phyloP scores from a whole-genome alignment of 2,797 vertebrate genomes.

The Myotis planiceps region DNA sequence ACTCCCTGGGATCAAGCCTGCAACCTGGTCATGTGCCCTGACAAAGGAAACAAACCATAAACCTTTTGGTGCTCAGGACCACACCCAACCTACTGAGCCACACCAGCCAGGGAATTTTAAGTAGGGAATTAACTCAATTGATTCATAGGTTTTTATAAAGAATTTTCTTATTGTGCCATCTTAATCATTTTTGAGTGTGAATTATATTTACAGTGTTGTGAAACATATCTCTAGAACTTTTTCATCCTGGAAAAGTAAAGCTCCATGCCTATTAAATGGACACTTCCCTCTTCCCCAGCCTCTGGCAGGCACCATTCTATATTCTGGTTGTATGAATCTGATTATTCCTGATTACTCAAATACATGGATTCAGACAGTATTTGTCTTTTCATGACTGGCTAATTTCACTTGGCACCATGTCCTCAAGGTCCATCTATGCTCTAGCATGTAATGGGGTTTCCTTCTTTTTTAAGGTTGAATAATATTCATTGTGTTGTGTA shows the following conservation, averaged over 20 bases:
- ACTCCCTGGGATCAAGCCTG: no score
- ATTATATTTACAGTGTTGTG: background rate
- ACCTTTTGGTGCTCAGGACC: no score
- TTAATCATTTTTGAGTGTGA: background rate
- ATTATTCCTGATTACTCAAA: background rate
- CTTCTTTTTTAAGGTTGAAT: background rate
- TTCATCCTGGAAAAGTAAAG: background rate
- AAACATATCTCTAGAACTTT: background rate
- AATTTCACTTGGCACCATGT: background rate
- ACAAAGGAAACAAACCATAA: no score
- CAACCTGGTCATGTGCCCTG: no score
- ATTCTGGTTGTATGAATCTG: background rate
- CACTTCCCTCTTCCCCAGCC: background rate
- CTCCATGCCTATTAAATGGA: background rate
- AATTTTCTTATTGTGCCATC: background rate
- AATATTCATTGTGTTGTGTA: rapidly evolving
- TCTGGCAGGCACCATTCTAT: background rate
- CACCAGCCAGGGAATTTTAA: background rate
- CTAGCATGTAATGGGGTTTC: background rate
- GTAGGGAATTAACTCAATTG: background rate
- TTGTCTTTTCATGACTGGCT: background rate
- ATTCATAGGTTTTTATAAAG: background rate
- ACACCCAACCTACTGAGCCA: no score
- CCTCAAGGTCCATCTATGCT: background rate
- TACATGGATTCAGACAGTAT: background rate